Percentiles rank a stretch among this genome's conserved stretches.
phyloP scores from a whole-genome alignment of 2,113 vertebrate genomes.

The Phylloscopus whistleri region DNA sequence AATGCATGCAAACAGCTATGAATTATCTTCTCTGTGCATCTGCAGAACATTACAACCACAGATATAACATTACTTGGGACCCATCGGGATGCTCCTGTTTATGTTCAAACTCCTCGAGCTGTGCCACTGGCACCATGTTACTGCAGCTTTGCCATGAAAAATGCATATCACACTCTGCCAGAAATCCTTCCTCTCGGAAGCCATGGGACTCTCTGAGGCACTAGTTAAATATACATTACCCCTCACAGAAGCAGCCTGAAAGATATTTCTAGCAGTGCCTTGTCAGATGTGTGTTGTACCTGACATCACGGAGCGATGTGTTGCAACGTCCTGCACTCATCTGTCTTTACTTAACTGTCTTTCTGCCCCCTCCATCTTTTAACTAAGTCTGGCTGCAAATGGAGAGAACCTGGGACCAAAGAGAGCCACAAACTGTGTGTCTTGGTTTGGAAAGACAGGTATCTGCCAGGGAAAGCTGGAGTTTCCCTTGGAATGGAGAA shows the following conservation, averaged over 20 bases:
- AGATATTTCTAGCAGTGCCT: not conserved
- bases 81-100: not conserved
- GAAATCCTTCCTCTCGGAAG: not conserved
- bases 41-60: rapidly evolving
- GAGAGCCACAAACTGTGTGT: not conserved
- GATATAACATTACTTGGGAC: not conserved
- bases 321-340: not conserved
- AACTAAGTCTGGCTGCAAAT: not conserved
- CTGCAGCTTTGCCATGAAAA: not conserved
- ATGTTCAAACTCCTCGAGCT: not conserved
- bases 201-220: not conserved
- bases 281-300: not conserved
- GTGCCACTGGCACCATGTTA: not conserved
- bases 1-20: not conserved
- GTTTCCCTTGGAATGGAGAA: no score
- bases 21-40: not conserved
- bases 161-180: not conserved
- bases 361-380: not conserved
- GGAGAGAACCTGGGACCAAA: not conserved
- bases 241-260: not conserved
- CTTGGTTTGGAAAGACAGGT: no score
- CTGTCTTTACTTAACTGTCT: not conserved
- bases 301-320: not conserved
- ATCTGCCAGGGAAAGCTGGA: no score
- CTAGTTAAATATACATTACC: not conserved